Conservation (phyloP, 2,797 vertebrate genomes). For the Pseudocheirus occidentalis region DNA sequence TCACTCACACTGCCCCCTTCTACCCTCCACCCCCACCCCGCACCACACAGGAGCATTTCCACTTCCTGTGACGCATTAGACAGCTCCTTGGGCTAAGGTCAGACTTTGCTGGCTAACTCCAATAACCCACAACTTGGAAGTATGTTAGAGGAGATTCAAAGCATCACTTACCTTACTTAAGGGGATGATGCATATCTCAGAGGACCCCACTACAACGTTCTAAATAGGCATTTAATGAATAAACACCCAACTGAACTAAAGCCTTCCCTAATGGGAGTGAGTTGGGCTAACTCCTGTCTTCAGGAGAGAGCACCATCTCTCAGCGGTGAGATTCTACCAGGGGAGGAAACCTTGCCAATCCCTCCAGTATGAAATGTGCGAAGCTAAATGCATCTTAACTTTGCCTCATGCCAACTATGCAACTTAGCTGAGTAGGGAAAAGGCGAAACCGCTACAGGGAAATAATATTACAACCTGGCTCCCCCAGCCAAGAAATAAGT, state of each 20-base stretch:
- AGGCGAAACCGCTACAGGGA: conserved; percentile 35
- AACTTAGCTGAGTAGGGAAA: not conserved
- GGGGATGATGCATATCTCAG: not conserved
- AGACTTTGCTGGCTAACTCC: not conserved
- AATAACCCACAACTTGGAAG: no score
- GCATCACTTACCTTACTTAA: not conserved
- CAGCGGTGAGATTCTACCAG: not conserved
- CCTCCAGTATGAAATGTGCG: not conserved
- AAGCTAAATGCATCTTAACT: not conserved
- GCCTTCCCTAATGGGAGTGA: not conserved
- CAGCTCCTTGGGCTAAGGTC: not conserved
- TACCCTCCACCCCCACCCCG: not conserved
- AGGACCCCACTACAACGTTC: not conserved
- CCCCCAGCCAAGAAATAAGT: not conserved
- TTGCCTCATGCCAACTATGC: not conserved
- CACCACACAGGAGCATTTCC: not conserved
- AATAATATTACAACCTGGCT: not conserved
- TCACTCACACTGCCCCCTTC: not conserved
- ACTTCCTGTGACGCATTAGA: not conserved
- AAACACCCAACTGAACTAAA: not conserved
- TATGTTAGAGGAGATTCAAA: not conserved
- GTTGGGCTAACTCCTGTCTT: not conserved
- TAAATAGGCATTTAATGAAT: not conserved
- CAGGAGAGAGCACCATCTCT: not conserved
- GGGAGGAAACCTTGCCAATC: not conserved